These are phyloP conservation scores for Oryzias sinensis DNA, from an alignment of 2,797 vertebrate species.

Conservation along the genomic window DNA sequence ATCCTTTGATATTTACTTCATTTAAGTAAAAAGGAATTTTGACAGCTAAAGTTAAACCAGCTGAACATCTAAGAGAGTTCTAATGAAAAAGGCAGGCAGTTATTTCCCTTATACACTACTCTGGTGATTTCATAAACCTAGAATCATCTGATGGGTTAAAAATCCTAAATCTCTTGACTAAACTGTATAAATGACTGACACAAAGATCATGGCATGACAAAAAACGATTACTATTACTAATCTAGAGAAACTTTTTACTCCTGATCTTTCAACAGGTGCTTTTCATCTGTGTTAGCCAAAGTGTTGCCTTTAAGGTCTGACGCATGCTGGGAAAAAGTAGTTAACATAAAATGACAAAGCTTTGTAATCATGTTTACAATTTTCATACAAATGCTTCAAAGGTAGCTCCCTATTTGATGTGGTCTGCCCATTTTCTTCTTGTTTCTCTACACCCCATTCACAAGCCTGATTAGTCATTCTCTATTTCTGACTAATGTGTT, in stretches of 20 bases:
- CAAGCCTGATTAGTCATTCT: slow-evolving; percentile 20
- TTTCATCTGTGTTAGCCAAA: slow-evolving; percentile 4
- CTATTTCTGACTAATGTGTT: too few species aligned
- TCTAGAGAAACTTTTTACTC: slow-evolving; percentile 12
- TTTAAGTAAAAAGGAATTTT: too few species aligned
- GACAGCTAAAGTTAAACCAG: too few species aligned
- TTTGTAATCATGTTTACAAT: slow-evolving; percentile 46
- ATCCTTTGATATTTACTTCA: too few species aligned
- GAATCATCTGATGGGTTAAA: neutral
- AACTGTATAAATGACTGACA: slow-evolving; percentile 2
- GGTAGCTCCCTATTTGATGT: slow-evolving; percentile 44
- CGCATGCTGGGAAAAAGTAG: slow-evolving; percentile 39
- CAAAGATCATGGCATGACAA: slow-evolving; percentile 12
- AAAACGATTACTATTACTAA: slow-evolving; percentile 10
- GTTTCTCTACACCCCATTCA: slow-evolving; percentile 25
- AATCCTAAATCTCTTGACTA: neutral
- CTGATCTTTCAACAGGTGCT: slow-evolving; percentile 38
- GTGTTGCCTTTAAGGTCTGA: slow-evolving; percentile 30
- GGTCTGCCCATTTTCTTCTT: slow-evolving; percentile 28
- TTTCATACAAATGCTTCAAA: slow-evolving; percentile 50
- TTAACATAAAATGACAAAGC: slow-evolving; percentile 53
- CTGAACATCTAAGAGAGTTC: too few species aligned
- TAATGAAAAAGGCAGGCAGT: too few species aligned
- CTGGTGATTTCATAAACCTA: too few species aligned
- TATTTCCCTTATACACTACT: too few species aligned